Conservation (phyloP, 1,140 invertebrate genomes). For the Tetramorium simillimum region DNA sequence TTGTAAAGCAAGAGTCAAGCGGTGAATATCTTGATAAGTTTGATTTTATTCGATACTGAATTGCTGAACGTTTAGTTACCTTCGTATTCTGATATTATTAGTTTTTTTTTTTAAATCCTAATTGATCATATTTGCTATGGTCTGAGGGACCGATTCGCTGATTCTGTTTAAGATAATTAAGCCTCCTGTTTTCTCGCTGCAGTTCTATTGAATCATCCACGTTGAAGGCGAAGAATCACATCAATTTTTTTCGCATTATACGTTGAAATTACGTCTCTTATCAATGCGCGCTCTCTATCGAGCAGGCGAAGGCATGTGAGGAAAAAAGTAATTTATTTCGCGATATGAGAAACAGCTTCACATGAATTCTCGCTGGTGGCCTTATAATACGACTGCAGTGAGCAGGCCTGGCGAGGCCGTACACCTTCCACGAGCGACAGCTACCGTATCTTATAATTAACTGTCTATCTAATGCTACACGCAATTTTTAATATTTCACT, state of each 20-base stretch:
- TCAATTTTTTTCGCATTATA: not conserved
- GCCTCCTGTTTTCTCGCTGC: not conserved
- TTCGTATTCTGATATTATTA: not conserved
- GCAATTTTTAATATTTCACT: constrained; percentile 67
- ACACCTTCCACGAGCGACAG: constrained; percentile 68
- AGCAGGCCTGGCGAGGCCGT: constrained; percentile 2
- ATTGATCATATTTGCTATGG: not conserved
- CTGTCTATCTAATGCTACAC: constrained; percentile 47
- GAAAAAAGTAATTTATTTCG: not conserved
- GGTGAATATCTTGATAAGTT: not conserved
- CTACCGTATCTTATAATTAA: constrained; percentile 66
- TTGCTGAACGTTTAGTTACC: not conserved
- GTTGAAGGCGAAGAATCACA: not conserved
- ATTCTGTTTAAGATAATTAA: constrained; percentile 62
- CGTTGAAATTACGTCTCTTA: not conserved
- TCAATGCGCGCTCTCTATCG: not conserved
- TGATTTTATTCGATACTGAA: constrained; percentile 7
- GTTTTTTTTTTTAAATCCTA: constrained; percentile 8
- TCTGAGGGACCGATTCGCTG: constrained; percentile 61
- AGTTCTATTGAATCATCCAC: not conserved
- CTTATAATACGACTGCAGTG: not conserved
- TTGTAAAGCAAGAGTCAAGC: not conserved
- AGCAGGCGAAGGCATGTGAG: not conserved
- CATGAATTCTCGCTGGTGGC: not conserved
- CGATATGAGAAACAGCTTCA: not conserved